Evolutionary conservation across 2,888 invertebrate species (phyloP), one percentile per base, ranked within the genome.

Genomic region (Caenorhabditis sp.): DNA sequence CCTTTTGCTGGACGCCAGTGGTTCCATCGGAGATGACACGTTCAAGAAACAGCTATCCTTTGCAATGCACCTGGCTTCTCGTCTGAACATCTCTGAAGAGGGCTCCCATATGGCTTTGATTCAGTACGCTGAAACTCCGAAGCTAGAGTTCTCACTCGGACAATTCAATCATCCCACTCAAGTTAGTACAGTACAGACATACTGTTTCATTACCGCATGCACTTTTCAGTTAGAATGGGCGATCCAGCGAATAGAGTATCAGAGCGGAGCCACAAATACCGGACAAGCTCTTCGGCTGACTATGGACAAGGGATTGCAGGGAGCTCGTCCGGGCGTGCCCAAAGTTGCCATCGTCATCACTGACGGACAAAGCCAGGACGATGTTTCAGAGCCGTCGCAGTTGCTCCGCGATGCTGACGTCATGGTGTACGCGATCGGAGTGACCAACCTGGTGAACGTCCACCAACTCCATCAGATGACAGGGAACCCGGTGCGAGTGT

Each of bases 1-100:
- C 0, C 87, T 90, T 32, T 75, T 90, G 24, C 81, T 90, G 39
- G 90, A 90, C 78, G 89, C 89, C 6, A 90, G 90, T 8, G 89
- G 89, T 3, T 90, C 89, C 17, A 83, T 90, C 27, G 89, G 89
- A 6, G 88, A 87, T 70, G 84, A 84, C 24, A 87, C 87, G 6
- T 89, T 89, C 74, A 83, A 85, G 46, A 83, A 79, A 22, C 81
- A 81, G 55, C 70, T 83, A 1, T 32, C 87, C 53, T 90, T 90
- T 73, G 87, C 89, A 1, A 77, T 84, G 30, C 85, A 85, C 46
- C 80, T 90, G 17, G 83, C 90, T 2, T 81, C 86, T 30, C 86
- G 87, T 4, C 84, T 90, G 41, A 87, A 89, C 62, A 85, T 90
- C 17, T 88, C 88, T 24, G 78, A 82, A 24, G 85, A 86, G 26